Evolutionary conservation across 2,797 vertebrate species (phyloP).

Genomic region (Chaetodon trifasciatus): DNA sequence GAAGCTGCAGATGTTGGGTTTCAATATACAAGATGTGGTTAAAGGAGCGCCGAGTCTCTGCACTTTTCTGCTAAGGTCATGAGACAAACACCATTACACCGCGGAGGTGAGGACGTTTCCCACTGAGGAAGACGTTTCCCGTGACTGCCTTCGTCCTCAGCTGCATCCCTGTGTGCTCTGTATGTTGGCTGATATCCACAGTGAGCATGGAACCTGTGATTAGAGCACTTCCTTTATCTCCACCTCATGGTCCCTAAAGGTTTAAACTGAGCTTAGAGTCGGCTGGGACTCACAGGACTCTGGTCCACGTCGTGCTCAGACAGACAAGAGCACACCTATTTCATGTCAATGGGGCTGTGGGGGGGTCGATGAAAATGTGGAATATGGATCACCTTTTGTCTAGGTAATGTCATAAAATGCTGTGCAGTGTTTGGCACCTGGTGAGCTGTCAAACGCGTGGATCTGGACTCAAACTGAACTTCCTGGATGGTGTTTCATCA

Average conservation of each 20-base stretch:
- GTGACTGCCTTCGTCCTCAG: neutral
- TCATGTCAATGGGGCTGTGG: neutral
- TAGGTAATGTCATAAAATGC: neutral
- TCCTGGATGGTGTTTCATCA: neutral
- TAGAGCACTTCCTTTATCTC: neutral
- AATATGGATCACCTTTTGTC: neutral
- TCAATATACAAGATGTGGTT: constrained; percentile 45
- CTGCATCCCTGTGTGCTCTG: neutral
- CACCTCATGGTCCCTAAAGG: neutral
- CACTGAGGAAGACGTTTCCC: neutral
- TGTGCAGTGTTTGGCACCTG: too few species aligned
- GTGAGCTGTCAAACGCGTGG: neutral
- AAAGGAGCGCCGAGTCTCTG: neutral
- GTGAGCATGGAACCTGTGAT: neutral
- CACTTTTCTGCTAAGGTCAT: constrained; percentile 40
- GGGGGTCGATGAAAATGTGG: too few species aligned
- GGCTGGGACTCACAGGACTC: neutral
- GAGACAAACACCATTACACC: neutral
- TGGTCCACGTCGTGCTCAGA: neutral
- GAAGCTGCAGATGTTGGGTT: constrained; percentile 37
- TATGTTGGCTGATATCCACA: neutral
- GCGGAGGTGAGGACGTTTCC: neutral
- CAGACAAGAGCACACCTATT: neutral
- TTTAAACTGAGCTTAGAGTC: neutral
- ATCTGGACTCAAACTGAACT: neutral